Base-by-base conservation (phyloP, 2,888 invertebrate genomes). In the Branchinecta sandiegonensis region DNA sequence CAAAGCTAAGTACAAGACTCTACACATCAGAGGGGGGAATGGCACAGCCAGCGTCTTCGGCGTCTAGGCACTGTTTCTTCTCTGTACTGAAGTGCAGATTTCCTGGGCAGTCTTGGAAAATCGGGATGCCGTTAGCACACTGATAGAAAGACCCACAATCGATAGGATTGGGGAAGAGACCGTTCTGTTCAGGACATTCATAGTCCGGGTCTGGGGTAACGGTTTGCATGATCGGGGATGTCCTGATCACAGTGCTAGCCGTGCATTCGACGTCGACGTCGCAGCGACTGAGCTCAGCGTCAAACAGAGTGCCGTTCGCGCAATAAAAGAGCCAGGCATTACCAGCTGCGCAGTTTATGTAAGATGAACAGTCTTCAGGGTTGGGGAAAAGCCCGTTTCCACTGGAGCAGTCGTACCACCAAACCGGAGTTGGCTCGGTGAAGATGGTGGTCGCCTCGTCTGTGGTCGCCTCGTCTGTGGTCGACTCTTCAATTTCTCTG, bases 391-490 rank as follows among this genome's bases (percentile, higher is more conserved):
- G 23, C 11, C 63, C 63, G 23, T 56, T 56, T 10, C 63, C 23
- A 10, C 14, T 56, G 23, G 63, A 56, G 63, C 63, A 56, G 12
- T 56, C 63, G 23, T 17, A 56, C 63, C 63, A 56, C 63, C 63
- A 56, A 17, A 56, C 63, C n/a, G 63, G 63, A 56, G 63, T 56
- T 56, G 63, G 63, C n/a, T 56, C 23, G 8, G 63, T 56, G 37
- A 37, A 37, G 37, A 37, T 37, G 2, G 37, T 37, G 17, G 17
- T 56, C 17, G 1, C 14, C 8, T 56, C 56, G 1, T 8, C 56
- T 14, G 56, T 8, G n/a, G 17, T 56, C 6, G 37, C 2, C 37
- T 37, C 37, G 17, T 56, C 56, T 8, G 56, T 8, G n/a, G 17
- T 56, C 6, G 37, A 37, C 37, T 37, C 37, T 8, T 56, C 56